These are phyloP conservation scores for Oscheius onirici DNA, from an alignment of 2,888 invertebrate genomes.

Conservation along the genomic window DNA sequence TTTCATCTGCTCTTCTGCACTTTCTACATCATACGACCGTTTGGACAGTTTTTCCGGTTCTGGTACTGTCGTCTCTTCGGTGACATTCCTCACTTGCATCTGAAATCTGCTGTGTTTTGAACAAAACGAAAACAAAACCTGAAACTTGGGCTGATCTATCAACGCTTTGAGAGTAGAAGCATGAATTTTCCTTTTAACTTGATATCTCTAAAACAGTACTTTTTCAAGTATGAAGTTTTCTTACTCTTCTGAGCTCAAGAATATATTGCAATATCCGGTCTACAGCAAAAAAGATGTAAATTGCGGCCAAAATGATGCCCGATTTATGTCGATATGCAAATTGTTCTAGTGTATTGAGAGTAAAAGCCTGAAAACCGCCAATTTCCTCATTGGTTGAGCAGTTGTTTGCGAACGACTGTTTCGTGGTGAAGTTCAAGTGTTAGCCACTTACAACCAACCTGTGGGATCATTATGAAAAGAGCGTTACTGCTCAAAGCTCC, in stretches of 20 bases:
- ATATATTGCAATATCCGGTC: conserved; percentile 65
- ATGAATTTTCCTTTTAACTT: conserved; percentile 54
- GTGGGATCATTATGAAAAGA: conserved; percentile 68
- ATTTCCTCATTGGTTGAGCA: not conserved
- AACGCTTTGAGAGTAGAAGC: conserved; percentile 52
- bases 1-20: conserved; percentile 14
- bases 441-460: conserved; percentile 37
- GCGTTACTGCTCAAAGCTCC: conserved; percentile 65
- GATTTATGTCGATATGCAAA: conserved; percentile 63
- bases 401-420: not conserved
- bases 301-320: conserved; percentile 62
- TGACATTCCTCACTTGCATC: conserved; percentile 22
- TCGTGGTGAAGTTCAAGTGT: conserved; percentile 7
- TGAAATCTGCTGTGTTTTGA: not conserved
- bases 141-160: conserved; percentile 45
- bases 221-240: not conserved
- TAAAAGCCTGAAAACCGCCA: conserved; percentile 55
- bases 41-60: conserved; percentile 7
- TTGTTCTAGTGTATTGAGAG: conserved; percentile 57
- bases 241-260: conserved; percentile 61
- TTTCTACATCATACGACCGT: not conserved
- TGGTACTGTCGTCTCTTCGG: conserved; percentile 31
- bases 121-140: not conserved
- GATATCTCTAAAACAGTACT: conserved; percentile 36
- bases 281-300: conserved; percentile 66